Evolutionary conservation across 2,797 vertebrate genomes (phyloP), one percentile per base, ranked within the genome.

Genomic region (Lagorchestes hirsutus): DNA sequence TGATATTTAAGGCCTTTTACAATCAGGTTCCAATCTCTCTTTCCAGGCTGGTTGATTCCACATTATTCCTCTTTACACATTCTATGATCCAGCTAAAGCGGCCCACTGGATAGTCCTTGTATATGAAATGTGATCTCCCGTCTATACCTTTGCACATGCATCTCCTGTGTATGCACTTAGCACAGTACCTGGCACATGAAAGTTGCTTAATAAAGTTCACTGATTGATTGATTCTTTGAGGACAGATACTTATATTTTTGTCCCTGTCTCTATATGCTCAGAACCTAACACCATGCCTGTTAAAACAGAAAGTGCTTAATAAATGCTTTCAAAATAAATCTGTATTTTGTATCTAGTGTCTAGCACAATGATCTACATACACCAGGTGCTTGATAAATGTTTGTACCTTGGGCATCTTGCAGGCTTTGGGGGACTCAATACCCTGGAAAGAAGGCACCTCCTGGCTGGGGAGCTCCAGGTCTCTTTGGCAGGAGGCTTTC

Each of bases 351-450:
- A 82, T 46, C n/a, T 40, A 22, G n/a, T 2, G 16, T 74, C 62
- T 82, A 24, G 67, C 67, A 46, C n/a, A 74, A 74, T 24, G 67
- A 82, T 82, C n/a, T 82, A 82, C n/a, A 22, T 46, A 22, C n/a
- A 82, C n/a, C 18, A 82, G 62, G 8, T 9, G 18, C 67, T 82
- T 74, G 67, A 74, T 40, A 40, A 74, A 74, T 31, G 29, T 59
- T 40, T 24, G 9, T 82, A 82, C 99, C 99, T 99, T 99, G 96
- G 99, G 99, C 99, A 99, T 98, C 98, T 98, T 99, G 97, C 98
- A 97, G 0, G 99, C 96, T 0, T 98, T 99, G 1, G 99, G 99
- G 0, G 99, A 99, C 96, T 99, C 99, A 0, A 98, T 98, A 97
- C 98, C 98, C 97, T 99, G 99, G 98, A 99, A 99, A 93, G 99